Base-by-base conservation (phyloP, 2,888 invertebrate genomes). In the Pterostichus madidus region DNA sequence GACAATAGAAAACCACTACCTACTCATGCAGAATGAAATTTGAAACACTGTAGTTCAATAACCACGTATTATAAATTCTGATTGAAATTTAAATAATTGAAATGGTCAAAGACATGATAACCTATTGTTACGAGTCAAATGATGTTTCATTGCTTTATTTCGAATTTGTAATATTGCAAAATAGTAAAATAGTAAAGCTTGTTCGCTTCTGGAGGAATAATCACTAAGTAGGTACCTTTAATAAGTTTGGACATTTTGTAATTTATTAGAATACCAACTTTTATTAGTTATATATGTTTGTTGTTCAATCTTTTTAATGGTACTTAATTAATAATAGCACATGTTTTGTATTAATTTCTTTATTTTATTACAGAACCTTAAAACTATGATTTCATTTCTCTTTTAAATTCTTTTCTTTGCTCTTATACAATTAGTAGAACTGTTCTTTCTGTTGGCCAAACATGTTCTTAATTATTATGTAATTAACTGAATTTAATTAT, bases 401-500 rank as follows among this genome's bases (percentile, higher is more conserved):
- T 6, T 39, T 39, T 39, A 39, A 39, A 39, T 39, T 39, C 39
- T 39, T 44, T 49, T 49, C 49, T 49, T 49, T 49, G 49, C 13
- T 49, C 5, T 49, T 49, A 49, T n/a, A 11, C 13, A 49, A 49
- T 49, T 49, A 49, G 49, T 49, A 49, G 49, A 49, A 49, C 49
- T 49, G 8, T 39, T 39, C 39, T 39, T 39, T 39, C 39, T 39
- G 1, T 39, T 39, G 39, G 39, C 39, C 39, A 39, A 8, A 39
- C 39, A 3, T 39, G 8, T 39, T 39, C 1, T 7, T 49, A 49
- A 49, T 49, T 49, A n/a, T 49, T 49, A n/a, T n/a, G 17, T 52
- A 75, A 52, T 75, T 52, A 75, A 49, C 13, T 49, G n/a, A 49
- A 75, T 49, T 75, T 75, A 49, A 52, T 85, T 85, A 84, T 80